phyloP scores from a whole-genome alignment of 2,113 vertebrate species.

The Ginglymostoma cirratum region DNA sequence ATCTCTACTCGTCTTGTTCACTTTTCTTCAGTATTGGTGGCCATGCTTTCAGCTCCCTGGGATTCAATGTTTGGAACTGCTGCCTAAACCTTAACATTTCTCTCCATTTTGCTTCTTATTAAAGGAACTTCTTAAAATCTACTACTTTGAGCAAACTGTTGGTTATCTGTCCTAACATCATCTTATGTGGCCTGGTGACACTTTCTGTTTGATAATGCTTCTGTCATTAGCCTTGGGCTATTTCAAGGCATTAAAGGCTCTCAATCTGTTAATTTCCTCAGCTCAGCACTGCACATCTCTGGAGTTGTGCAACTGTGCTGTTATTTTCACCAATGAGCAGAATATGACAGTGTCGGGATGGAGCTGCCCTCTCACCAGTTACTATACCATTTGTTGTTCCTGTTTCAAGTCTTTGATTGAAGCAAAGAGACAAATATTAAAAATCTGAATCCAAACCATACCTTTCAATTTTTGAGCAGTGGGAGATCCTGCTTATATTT shows the following conservation, averaged over 20 bases:
- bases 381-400: background rate
- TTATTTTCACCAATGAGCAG: background rate
- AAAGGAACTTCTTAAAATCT: background rate
- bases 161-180: background rate
- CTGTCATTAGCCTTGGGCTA: background rate
- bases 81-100: background rate
- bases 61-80: background rate
- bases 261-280: background rate
- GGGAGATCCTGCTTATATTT: background rate
- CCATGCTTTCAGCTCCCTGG: background rate
- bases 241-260: background rate
- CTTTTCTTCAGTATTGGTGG: background rate
- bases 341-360: background rate
- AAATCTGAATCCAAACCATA: background rate
- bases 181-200: background rate
- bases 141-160: background rate
- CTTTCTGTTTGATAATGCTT: background rate
- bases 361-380: background rate
- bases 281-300: background rate
- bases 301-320: background rate
- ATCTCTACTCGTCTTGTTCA: background rate
- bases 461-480: background rate
- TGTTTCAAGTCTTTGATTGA: background rate
- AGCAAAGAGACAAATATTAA: background rate
- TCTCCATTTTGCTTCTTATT: background rate